Percentiles rank a stretch among this genome's conserved stretches.
Conservation (phyloP, 2,888 invertebrate genomes). For the Icerya purchasi region DNA sequence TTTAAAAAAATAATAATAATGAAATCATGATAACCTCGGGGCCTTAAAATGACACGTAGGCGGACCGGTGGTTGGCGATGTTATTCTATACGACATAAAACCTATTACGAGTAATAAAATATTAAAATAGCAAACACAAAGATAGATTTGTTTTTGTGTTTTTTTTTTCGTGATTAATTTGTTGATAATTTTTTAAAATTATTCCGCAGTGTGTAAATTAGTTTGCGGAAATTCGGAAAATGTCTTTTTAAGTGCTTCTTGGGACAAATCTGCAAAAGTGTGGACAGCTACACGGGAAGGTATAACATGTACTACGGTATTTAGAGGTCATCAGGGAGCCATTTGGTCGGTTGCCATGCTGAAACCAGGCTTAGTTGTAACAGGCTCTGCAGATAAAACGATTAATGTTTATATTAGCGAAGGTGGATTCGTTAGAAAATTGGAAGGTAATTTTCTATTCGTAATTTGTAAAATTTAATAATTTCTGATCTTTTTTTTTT, state of each 20-base stretch:
- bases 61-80: no score
- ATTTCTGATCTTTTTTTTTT: no score
- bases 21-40: no score
- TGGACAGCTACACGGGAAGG: slow-evolving; percentile 34
- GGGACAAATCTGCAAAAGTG: slow-evolving; percentile 73
- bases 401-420: slow-evolving; percentile 43
- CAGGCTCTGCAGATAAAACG: slow-evolving; percentile 81
- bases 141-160: no score
- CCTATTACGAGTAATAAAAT: no score
- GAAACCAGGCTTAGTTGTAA: slow-evolving; percentile 38
- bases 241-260: slow-evolving; percentile 62
- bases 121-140: no score
- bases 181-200: no score
- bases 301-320: slow-evolving; percentile 28
- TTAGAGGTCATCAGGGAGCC: slow-evolving; percentile 55
- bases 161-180: no score
- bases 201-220: slow-evolving; percentile 31
- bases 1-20: no score
- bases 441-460: slow-evolving; percentile 40
- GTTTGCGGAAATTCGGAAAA: slow-evolving; percentile 29
- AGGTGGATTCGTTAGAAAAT: slow-evolving; percentile 40
- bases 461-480: no score
- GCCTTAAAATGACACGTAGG: no score
- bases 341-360: slow-evolving; percentile 59
- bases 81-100: no score